These are phyloP conservation scores for Microtus ochrogaster DNA, from an alignment of 2,113 vertebrate species.

Conservation along the genomic window DNA sequence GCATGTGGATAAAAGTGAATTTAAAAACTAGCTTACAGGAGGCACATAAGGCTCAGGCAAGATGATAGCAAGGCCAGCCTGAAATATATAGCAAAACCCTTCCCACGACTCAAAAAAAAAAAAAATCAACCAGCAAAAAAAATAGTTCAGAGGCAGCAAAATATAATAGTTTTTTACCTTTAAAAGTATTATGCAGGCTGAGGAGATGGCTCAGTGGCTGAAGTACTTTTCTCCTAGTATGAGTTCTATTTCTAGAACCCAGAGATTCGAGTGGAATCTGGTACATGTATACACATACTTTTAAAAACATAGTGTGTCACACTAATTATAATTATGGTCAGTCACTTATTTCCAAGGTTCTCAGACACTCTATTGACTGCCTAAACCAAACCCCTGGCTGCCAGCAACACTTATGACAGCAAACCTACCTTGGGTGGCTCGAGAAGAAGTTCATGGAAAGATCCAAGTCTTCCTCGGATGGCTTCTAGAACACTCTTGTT, in stretches of 20 bases:
- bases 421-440: slow-evolving; percentile 96
- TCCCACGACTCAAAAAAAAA: background rate
- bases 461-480: slow-evolving; percentile 94
- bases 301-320: background rate
- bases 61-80: background rate
- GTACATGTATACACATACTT: background rate
- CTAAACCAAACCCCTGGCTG: background rate
- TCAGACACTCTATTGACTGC: background rate
- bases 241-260: background rate
- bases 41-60: background rate
- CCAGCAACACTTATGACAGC: background rate
- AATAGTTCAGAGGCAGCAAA: background rate
- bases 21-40: background rate
- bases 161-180: background rate
- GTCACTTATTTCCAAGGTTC: background rate
- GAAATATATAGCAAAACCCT: background rate
- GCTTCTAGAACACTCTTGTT: slow-evolving; percentile 97
- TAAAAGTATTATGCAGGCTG: too few species aligned
- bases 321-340: background rate
- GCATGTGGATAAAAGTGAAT: background rate
- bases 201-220: background rate
- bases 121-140: background rate
- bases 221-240: background rate
- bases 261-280: background rate
- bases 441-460: slow-evolving; percentile 96